phyloP scores from a whole-genome alignment of 2,888 invertebrate genomes.

The Lumbricus terrestris region DNA sequence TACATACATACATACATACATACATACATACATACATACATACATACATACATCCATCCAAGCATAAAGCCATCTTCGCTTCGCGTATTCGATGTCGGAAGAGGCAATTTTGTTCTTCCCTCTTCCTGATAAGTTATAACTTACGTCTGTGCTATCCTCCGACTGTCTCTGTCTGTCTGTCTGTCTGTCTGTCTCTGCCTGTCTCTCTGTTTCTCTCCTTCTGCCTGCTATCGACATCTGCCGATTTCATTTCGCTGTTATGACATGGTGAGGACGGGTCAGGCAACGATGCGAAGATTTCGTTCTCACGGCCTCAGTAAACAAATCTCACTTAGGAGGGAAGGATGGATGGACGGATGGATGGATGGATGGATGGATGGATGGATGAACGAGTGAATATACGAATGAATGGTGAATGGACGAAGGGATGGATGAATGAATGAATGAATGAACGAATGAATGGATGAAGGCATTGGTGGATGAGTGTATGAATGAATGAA shows the following conservation, averaged over 20 bases:
- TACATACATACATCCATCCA: neutral
- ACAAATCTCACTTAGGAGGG: neutral
- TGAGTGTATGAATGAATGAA: no score
- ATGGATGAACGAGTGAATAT: no score
- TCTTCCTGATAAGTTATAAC: neutral
- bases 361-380: neutral
- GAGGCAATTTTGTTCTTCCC: neutral
- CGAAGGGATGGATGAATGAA: no score
- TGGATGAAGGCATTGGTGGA: no score
- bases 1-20: neutral
- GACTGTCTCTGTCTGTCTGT: neutral
- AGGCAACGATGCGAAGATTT: neutral
- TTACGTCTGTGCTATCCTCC: neutral
- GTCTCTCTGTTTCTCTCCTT: neutral
- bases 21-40: conserved; percentile 5
- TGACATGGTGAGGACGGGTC: neutral
- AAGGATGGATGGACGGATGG: neutral
- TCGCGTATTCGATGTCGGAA: no score
- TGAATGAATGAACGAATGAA: no score
- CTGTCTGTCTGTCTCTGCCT: neutral
- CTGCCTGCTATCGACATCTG: neutral
- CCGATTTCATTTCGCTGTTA: neutral
- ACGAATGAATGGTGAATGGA: no score
- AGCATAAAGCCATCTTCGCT: neutral
- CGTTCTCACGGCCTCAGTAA: neutral